phyloP scores from a whole-genome alignment of 2,888 invertebrate species.

The Trileptium ribeirensis region DNA sequence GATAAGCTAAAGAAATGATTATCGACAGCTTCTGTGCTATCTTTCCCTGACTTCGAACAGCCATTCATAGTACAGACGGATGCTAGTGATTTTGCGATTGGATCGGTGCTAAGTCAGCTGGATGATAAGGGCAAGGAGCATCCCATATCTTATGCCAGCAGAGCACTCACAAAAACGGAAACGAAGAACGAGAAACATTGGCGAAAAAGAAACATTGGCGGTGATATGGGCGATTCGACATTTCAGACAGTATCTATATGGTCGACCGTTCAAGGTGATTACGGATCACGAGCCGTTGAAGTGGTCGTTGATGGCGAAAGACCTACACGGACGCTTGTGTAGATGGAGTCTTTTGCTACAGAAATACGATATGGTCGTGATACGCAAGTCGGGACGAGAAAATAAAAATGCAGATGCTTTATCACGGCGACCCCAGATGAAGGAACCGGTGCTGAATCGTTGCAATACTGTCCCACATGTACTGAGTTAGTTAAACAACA shows the following conservation, averaged over 20 bases:
- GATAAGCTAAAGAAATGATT: background rate
- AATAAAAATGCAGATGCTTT: too few relatives aligned
- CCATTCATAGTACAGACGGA: background rate
- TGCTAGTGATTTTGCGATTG: background rate
- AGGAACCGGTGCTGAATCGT: too few relatives aligned
- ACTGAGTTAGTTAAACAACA: too few relatives aligned
- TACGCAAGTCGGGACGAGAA: too few relatives aligned
- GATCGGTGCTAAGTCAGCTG: background rate
- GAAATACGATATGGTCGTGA: background rate
- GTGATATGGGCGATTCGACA: background rate
- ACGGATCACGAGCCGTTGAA: background rate
- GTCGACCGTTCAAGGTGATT: background rate
- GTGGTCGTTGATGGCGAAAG: background rate
- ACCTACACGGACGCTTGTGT: background rate
- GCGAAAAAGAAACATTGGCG: background rate
- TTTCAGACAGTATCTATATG: background rate
- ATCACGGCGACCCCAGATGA: too few relatives aligned
- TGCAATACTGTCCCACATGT: too few relatives aligned
- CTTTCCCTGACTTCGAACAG: background rate
- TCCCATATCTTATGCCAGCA: background rate
- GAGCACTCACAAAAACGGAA: background rate
- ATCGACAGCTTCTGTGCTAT: background rate
- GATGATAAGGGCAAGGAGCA: background rate
- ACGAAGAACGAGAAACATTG: background rate
- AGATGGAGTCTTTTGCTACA: background rate